Conservation (phyloP, 2,888 invertebrate species). For the Epirrhoe tristata region DNA sequence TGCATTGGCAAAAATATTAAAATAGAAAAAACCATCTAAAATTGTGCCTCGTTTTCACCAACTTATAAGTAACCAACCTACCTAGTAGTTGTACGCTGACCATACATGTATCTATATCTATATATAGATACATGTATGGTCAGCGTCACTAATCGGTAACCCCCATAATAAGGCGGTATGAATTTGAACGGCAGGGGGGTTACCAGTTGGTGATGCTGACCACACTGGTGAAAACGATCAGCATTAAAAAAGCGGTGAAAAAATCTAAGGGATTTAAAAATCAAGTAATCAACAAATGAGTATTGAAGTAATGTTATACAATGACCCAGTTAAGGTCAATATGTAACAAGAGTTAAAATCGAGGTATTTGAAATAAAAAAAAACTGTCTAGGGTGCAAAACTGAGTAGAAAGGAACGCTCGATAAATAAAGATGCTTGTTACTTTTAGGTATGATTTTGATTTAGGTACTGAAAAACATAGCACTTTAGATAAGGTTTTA, state of each 20-base stretch:
- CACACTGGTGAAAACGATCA: neutral
- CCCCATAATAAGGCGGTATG: too few species aligned
- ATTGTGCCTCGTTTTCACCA: constrained; percentile 5
- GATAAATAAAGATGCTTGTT: neutral
- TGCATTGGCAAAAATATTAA: constrained; percentile 54
- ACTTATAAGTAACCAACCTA: neutral
- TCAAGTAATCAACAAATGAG: constrained; percentile 42
- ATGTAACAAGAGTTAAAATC: constrained; percentile 32
- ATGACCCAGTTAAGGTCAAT: constrained; percentile 17
- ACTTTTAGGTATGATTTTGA: neutral
- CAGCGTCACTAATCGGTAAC: too few species aligned
- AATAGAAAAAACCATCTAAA: constrained; percentile 9
- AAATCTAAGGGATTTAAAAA: constrained; percentile 16
- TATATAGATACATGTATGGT: too few species aligned
- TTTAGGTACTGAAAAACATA: neutral
- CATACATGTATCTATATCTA: too few species aligned
- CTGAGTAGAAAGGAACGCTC: constrained; percentile 20
- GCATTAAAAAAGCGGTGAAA: neutral
- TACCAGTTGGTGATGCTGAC: neutral
- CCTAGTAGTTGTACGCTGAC: too few species aligned
- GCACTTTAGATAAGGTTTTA: neutral
- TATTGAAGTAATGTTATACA: constrained; percentile 39
- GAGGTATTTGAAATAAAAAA: constrained; percentile 22
- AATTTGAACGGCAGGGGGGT: neutral
- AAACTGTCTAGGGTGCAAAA: constrained; percentile 30